Percentiles rank a stretch among this genome's conserved stretches.
Evolutionary conservation across 2,888 invertebrate genomes (phyloP).

Genomic region (Ceraclea dissimilis): DNA sequence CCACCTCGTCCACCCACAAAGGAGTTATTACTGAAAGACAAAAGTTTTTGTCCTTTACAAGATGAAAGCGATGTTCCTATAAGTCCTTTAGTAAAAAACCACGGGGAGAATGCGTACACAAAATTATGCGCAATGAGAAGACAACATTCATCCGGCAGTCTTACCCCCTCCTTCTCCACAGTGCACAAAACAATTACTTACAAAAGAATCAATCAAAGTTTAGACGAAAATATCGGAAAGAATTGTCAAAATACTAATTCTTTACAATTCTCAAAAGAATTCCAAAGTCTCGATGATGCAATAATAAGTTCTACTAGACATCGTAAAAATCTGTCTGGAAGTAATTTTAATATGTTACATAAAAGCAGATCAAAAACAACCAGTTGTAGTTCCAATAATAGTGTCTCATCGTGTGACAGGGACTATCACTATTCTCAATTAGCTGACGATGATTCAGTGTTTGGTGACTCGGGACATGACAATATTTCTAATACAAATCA

Average conservation of each 20-base stretch:
- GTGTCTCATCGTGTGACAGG: conserved; percentile 2
- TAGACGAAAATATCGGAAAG: conserved; percentile 60
- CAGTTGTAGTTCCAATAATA: conserved; percentile 5
- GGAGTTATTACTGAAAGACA: conserved; percentile 64
- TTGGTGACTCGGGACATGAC: not conserved
- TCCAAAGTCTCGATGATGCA: conserved; percentile 62
- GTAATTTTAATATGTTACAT: not conserved
- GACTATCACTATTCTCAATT: conserved; percentile 1
- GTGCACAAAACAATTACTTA: conserved; percentile 41
- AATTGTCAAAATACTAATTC: conserved; percentile 37
- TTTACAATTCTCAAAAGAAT: conserved; percentile 52
- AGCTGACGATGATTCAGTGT: not conserved
- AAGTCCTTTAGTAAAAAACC: conserved; percentile 64
- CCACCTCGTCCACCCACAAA: conserved; percentile 63
- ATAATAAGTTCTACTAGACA: conserved; percentile 30
- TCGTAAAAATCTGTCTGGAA: not conserved
- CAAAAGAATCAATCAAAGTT: conserved; percentile 64
- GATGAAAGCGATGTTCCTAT: conserved; percentile 54
- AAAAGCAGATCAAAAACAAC: not conserved
- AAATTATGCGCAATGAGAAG: conserved; percentile 82
- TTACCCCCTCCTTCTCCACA: conserved; percentile 49
- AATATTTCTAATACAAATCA: not conserved
- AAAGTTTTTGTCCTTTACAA: conserved; percentile 53
- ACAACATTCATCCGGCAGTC: conserved; percentile 74
- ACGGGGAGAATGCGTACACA: conserved; percentile 79